Base-by-base conservation (phyloP, 2,797 vertebrate species). In the Sebastes reedi region DNA sequence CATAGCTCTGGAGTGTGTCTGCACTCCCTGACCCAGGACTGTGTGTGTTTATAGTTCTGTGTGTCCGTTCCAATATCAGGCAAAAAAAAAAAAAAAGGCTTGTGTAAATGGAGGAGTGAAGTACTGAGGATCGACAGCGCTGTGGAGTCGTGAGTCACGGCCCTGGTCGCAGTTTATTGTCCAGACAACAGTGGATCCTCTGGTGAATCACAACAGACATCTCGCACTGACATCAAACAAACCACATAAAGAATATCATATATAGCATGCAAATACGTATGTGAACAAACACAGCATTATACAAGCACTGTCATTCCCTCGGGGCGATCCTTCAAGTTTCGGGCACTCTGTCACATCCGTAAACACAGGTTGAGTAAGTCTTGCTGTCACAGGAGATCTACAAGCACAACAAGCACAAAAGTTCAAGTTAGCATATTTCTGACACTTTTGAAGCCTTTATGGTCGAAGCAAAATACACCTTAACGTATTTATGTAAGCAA, bases 1-100 rank as follows among this genome's bases (percentile, higher is more conserved):
- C 91, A 92, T 89, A 89, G 84, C 88, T 85, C 75, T 76, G 72
- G 71, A 89, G 91, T 90, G 90, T 85, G 80, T 91, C 84, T 93
- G 91, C 72, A 92, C 94, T 87, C 89, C 32, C 36, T 91, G 92
- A 93, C 92, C 93, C 79, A 50, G 61, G 50, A 60, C 61, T 72
- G 72, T 84, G 84, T 80, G 79, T 82, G 76, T 87, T 66, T 79
- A 66, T 71, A 64, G 72, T 62, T 73, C 30, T 67, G 52, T 64
- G 66, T 75, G 82, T 87, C 73, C 30, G 5, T 75, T 83, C 75
- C 77, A 78, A 60, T 29, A 29, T 80, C 29, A 30, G 71, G 22
- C 6, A 67, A 58, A 85, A 83, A 86, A 18, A 54, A n/a, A 54
- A n/a, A 81, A 76, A 79, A 79, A 81, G 61, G 25, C 55, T 75